These are phyloP conservation scores for Cisticola juncidis DNA, from an alignment of 2,113 vertebrate species.

Conservation along the genomic window DNA sequence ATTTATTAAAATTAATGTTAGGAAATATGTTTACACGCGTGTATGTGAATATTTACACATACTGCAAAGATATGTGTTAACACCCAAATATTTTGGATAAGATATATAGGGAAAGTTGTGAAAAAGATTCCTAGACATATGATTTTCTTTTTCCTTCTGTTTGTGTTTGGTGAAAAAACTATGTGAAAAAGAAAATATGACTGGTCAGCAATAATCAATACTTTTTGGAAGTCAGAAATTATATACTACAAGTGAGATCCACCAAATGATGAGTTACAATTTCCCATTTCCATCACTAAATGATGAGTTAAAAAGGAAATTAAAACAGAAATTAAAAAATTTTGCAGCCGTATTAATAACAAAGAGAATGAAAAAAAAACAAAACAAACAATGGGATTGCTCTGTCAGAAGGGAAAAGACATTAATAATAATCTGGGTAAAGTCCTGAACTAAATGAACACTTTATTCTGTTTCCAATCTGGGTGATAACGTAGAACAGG, in stretches of 20 bases:
- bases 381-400: background rate
- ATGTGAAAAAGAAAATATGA: background rate
- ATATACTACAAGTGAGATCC: background rate
- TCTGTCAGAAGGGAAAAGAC: background rate
- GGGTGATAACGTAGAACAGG: background rate
- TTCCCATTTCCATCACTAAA: too few species aligned
- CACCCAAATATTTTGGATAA: background rate
- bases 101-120: background rate
- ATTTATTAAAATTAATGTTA: background rate
- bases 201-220: background rate
- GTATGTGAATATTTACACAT: background rate
- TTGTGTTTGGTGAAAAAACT: background rate
- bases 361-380: background rate
- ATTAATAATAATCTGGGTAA: background rate
- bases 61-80: background rate
- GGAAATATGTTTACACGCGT: background rate
- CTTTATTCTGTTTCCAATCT: background rate
- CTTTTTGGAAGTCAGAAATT: background rate
- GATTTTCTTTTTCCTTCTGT: background rate
- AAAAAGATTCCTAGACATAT: background rate
- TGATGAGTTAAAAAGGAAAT: background rate
- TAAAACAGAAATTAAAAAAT: background rate
- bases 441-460: background rate
- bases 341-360: background rate
- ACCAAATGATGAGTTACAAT: background rate